Conservation (phyloP, 2,113 vertebrate species). For the Pachypanchax playfairii region DNA sequence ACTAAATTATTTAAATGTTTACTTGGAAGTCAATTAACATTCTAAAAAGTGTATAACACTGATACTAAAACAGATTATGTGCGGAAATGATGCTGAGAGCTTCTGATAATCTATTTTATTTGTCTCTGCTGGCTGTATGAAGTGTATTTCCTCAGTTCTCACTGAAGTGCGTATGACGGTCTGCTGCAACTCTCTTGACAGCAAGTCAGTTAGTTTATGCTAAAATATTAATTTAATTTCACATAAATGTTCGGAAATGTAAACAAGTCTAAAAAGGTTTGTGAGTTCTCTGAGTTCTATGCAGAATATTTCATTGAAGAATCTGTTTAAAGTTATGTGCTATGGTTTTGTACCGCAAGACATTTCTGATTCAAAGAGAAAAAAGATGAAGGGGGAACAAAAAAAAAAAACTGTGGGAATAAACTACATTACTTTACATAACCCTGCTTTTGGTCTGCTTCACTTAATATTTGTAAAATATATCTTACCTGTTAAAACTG, state of each 20-base stretch:
- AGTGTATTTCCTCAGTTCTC: constrained; percentile 33
- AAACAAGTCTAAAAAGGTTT: constrained; percentile 59
- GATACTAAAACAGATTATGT: constrained; percentile 48
- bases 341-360: constrained; percentile 1
- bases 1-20: constrained; percentile 72
- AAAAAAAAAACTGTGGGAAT: constrained; percentile 7
- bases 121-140: constrained; percentile 43
- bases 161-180: constrained; percentile 13
- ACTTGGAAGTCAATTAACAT: constrained; percentile 58
- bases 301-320: constrained; percentile 18
- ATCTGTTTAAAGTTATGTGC: constrained; percentile 8
- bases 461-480: neutral
- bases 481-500: neutral
- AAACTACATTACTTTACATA: constrained; percentile 31
- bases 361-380: constrained; percentile 3
- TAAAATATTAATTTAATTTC: constrained; percentile 62
- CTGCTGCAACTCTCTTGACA: constrained; percentile 52
- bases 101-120: constrained; percentile 59
- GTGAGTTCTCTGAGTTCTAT: constrained; percentile 15
- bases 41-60: constrained; percentile 24
- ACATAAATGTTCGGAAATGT: constrained; percentile 39
- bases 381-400: constrained; percentile 1
- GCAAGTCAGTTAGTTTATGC: constrained; percentile 42
- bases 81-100: constrained; percentile 44
- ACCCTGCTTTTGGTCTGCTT: constrained; percentile 12